Conservation (phyloP, 2,797 vertebrate species). For the Mycteria americana region DNA sequence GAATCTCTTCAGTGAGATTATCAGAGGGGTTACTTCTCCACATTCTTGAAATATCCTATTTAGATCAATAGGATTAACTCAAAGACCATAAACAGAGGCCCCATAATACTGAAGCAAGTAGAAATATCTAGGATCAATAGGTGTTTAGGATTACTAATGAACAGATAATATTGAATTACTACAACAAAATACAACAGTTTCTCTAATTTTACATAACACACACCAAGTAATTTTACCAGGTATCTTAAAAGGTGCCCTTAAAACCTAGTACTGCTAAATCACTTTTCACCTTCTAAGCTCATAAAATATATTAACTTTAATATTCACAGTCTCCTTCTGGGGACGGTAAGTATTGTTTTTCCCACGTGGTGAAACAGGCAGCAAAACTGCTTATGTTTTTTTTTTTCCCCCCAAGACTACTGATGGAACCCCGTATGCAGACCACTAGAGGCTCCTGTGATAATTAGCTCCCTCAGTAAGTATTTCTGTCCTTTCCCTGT, state of each 20-base stretch:
- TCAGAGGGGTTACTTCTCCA: neutral
- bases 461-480: neutral
- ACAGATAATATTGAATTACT: neutral
- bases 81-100: neutral
- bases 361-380: neutral
- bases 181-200: neutral
- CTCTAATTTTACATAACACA: neutral
- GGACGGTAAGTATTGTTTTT: neutral
- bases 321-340: neutral
- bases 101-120: neutral
- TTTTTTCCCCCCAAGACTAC: neutral
- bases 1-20: neutral
- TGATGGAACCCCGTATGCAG: neutral
- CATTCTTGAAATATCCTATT: neutral
- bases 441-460: neutral
- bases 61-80: neutral
- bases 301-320: neutral
- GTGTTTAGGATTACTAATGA: neutral
- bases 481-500: neutral
- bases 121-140: neutral
- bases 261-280: neutral
- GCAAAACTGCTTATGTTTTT: neutral
- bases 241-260: neutral
- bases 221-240: neutral
- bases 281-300: neutral